A percentile compares a stretch with the other conserved stretches of the same genome.
These are phyloP conservation scores for Lutra lutra DNA, from an alignment of 2,797 vertebrate genomes.

Conservation along the genomic window DNA sequence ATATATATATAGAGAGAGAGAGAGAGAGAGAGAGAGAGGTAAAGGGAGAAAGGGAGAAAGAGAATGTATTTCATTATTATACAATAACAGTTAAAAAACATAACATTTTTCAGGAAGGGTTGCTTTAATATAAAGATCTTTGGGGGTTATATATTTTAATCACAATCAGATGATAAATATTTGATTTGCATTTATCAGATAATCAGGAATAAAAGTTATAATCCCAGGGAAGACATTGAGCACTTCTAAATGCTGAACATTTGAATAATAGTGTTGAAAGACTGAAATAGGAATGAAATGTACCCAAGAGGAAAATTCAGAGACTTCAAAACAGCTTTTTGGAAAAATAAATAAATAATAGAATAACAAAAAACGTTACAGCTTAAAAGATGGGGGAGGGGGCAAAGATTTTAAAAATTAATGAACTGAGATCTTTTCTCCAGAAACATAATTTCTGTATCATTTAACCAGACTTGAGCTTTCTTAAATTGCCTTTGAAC, in stretches of 20 bases:
- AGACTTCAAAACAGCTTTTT: slow-evolving; percentile 69
- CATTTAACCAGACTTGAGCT: slow-evolving; percentile 71
- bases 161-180: slow-evolving; percentile 54
- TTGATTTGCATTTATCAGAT: slow-evolving; percentile 63
- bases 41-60: neutral
- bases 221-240: slow-evolving; percentile 61
- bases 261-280: slow-evolving; percentile 42
- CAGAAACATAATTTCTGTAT: slow-evolving; percentile 68
- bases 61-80: neutral
- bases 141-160: slow-evolving; percentile 48
- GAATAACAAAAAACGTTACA: slow-evolving; percentile 27
- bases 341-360: slow-evolving; percentile 74
- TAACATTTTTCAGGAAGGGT: neutral
- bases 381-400: slow-evolving; percentile 53
- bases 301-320: slow-evolving; percentile 64
- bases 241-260: slow-evolving; percentile 60
- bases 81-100: slow-evolving; percentile 32
- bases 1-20: too few relatives aligned
- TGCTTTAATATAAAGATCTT: slow-evolving; percentile 27
- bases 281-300: slow-evolving; percentile 41
- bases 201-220: slow-evolving; percentile 57
- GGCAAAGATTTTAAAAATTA: slow-evolving; percentile 71
- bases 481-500: slow-evolving; percentile 73
- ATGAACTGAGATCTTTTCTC: slow-evolving; percentile 65
- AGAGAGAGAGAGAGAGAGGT: neutral